phyloP scores from a whole-genome alignment of 2,888 invertebrate genomes.

The Thecocarcelia acutangulata region DNA sequence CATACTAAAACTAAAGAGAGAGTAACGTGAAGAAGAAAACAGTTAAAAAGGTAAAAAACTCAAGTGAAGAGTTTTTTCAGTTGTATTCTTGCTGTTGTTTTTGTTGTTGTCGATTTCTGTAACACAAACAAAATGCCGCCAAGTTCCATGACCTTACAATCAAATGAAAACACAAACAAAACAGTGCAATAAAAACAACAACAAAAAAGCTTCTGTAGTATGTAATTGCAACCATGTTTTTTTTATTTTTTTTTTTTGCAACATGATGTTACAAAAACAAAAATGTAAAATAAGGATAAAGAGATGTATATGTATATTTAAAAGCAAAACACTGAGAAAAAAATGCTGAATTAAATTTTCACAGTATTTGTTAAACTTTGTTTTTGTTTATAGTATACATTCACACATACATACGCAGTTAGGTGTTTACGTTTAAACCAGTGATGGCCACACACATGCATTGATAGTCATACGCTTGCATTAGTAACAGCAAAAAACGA shows the following conservation, averaged over 20 bases:
- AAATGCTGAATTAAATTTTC: not conserved
- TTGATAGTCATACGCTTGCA: too few species aligned
- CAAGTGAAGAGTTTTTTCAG: conserved; percentile 59
- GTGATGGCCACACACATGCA: too few species aligned
- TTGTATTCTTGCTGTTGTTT: conserved; percentile 50
- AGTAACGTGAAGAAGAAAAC: conserved; percentile 36
- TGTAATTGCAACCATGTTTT: conserved; percentile 62
- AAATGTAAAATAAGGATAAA: conserved; percentile 43
- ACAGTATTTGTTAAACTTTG: not conserved
- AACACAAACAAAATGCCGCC: conserved; percentile 70
- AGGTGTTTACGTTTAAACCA: too few species aligned
- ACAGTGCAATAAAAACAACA: conserved; percentile 49
- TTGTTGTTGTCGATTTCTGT: conserved; percentile 61
- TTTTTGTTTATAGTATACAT: too few species aligned
- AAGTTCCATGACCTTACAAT: conserved; percentile 81
- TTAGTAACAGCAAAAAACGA: too few species aligned
- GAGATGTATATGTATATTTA: conserved; percentile 25
- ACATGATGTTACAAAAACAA: conserved; percentile 43
- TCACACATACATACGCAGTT: too few species aligned
- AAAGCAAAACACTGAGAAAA: conserved; percentile 22
- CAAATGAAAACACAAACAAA: conserved; percentile 72
- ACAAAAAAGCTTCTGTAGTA: conserved; percentile 54
- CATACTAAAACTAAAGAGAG: conserved; percentile 17
- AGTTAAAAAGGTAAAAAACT: conserved; percentile 63
- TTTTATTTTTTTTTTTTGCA: not conserved